These are phyloP conservation scores for Cyphomyrmex costatus DNA, from an alignment of 1,140 invertebrate genomes.

Conservation along the genomic window DNA sequence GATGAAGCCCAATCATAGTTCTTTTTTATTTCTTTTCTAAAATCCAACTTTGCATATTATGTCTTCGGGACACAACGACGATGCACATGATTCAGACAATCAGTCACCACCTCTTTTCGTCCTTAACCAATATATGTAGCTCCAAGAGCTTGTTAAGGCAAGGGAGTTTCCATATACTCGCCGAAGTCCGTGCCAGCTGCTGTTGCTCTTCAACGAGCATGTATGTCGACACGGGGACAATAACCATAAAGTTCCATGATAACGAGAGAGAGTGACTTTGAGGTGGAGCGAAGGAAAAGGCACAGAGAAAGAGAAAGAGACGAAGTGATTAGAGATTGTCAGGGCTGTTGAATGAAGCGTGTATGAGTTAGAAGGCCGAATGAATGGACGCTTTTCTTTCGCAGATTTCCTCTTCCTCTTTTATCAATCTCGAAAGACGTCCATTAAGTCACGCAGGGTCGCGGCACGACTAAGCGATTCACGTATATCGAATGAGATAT, in stretches of 20 bases:
- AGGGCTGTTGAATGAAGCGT: slow-evolving; percentile 60
- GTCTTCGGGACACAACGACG: not conserved
- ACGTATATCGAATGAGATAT: slow-evolving; percentile 62
- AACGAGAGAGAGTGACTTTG: slow-evolving; percentile 56
- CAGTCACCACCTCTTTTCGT: slow-evolving; percentile 16
- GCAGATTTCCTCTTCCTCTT: slow-evolving; percentile 68
- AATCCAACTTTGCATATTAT: not conserved
- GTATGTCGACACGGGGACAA: slow-evolving; percentile 63
- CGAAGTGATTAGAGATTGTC: slow-evolving; percentile 24
- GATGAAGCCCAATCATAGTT: not conserved
- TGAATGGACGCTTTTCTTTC: slow-evolving; percentile 69
- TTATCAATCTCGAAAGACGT: slow-evolving; percentile 69
- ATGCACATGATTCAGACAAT: slow-evolving; percentile 28
- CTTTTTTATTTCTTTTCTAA: slow-evolving; percentile 18
- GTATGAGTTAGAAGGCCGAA: slow-evolving; percentile 25
- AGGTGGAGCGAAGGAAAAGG: not conserved
- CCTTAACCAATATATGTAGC: not conserved
- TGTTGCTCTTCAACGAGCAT: slow-evolving; percentile 67
- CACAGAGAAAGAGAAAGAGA: not conserved
- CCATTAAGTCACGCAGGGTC: slow-evolving; percentile 33
- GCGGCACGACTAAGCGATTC: slow-evolving; percentile 28
- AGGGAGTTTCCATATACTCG: slow-evolving; percentile 22
- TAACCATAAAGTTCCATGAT: slow-evolving; percentile 72
- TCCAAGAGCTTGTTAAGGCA: slow-evolving; percentile 52
- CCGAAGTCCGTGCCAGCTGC: slow-evolving; percentile 57